Percentiles rank a stretch among this genome's conserved stretches.
Conservation (phyloP, 2,888 invertebrate species). For the Amphipoea oculea region DNA sequence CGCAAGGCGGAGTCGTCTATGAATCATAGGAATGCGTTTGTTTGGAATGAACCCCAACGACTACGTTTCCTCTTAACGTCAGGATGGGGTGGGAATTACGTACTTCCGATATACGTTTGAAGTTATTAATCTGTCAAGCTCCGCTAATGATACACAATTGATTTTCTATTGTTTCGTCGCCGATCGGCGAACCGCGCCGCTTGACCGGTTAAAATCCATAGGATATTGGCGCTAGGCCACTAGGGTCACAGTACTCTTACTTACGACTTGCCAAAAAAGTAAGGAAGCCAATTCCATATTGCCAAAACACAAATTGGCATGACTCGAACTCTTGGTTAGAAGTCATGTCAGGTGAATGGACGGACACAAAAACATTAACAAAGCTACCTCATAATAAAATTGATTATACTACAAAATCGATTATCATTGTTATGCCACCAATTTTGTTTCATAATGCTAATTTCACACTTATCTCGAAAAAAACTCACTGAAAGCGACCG, state of each 20-base stretch:
- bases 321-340: slow-evolving; percentile 9
- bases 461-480: not conserved
- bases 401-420: slow-evolving; percentile 44
- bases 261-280: not conserved
- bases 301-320: slow-evolving; percentile 1
- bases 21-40: too few species aligned
- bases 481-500: not conserved
- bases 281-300: not conserved
- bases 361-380: not conserved
- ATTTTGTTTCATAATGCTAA: slow-evolving; percentile 23
- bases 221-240: not conserved
- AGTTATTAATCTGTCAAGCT: too few species aligned
- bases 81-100: not conserved
- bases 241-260: not conserved
- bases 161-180: too few species aligned
- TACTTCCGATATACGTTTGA: not conserved
- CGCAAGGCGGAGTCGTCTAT: too few species aligned
- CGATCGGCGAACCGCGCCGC: too few species aligned
- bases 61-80: too few species aligned
- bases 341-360: slow-evolving; percentile 17
- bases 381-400: slow-evolving; percentile 43
- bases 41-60: too few species aligned
- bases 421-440: slow-evolving; percentile 20
- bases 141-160: too few species aligned
- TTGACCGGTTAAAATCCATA: not conserved